These are phyloP conservation scores for Meles meles DNA, from an alignment of 2,113 vertebrate genomes.

Conservation along the genomic window DNA sequence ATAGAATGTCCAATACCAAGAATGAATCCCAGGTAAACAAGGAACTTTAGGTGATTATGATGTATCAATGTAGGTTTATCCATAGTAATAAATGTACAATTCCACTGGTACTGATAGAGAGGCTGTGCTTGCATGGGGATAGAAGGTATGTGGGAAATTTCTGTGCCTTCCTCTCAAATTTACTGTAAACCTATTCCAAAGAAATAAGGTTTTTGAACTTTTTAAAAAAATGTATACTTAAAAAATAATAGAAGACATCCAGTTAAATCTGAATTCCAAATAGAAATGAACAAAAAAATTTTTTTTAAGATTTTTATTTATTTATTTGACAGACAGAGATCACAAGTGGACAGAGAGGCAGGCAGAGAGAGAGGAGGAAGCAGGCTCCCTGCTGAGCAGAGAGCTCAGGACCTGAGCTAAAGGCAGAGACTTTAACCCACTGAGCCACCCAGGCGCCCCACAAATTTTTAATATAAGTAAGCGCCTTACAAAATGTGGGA, in stretches of 20 bases:
- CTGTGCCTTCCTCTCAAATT: not conserved
- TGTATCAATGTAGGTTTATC: not conserved
- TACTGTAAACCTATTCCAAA: not conserved
- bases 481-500: not conserved
- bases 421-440: no score
- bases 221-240: not conserved
- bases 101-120: not conserved
- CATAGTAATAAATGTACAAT: not conserved
- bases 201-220: not conserved
- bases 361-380: no score
- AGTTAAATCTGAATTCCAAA: not conserved
- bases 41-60: not conserved
- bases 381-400: no score
- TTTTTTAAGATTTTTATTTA: no score
- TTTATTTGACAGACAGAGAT: no score
- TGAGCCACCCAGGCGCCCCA: not conserved
- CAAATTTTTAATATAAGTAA: not conserved
- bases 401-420: no score
- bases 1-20: not conserved
- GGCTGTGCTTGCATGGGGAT: not conserved
- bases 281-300: not conserved
- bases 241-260: not conserved
- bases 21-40: not conserved
- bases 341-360: no score
- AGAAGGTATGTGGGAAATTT: not conserved